Evolutionary conservation across 2,797 vertebrate species (phyloP).

Genomic region (Fundulus diaphanus): DNA sequence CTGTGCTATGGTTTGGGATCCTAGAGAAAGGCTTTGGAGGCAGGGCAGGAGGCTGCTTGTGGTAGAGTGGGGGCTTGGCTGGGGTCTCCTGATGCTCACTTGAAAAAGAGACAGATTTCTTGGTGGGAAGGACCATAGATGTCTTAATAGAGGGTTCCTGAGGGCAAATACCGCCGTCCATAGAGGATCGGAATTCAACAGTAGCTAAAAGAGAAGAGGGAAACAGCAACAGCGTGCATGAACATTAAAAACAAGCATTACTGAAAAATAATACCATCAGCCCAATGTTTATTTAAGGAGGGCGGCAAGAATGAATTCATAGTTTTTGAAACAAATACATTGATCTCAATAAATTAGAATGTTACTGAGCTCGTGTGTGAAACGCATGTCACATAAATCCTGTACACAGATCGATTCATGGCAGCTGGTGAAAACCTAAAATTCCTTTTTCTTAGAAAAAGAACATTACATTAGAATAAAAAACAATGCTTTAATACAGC

Average conservation of each 20-base stretch:
- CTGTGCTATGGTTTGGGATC: constrained; percentile 94
- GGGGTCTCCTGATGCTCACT: constrained; percentile 92
- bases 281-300: constrained; percentile 5
- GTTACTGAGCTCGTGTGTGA: neutral
- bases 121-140: constrained; percentile 88
- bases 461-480: neutral
- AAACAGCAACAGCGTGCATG: neutral
- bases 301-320: constrained; percentile 16
- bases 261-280: neutral
- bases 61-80: constrained; percentile 90
- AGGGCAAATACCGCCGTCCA: constrained; percentile 87
- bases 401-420: no score
- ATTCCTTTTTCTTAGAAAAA: neutral
- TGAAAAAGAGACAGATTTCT: constrained; percentile 90
- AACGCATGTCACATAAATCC: neutral
- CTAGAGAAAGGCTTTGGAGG: constrained; percentile 97
- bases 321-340: constrained; percentile 20
- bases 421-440: neutral
- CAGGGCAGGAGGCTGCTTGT: constrained; percentile 97
- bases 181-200: constrained; percentile 90
- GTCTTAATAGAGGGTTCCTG: constrained; percentile 93
- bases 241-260: constrained; percentile 2
- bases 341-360: constrained; percentile 16
- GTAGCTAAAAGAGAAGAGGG: constrained; percentile 81
- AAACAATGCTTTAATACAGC: neutral